Conservation (phyloP, 2,888 invertebrate species). For the Drosophila neoperkinsi region DNA sequence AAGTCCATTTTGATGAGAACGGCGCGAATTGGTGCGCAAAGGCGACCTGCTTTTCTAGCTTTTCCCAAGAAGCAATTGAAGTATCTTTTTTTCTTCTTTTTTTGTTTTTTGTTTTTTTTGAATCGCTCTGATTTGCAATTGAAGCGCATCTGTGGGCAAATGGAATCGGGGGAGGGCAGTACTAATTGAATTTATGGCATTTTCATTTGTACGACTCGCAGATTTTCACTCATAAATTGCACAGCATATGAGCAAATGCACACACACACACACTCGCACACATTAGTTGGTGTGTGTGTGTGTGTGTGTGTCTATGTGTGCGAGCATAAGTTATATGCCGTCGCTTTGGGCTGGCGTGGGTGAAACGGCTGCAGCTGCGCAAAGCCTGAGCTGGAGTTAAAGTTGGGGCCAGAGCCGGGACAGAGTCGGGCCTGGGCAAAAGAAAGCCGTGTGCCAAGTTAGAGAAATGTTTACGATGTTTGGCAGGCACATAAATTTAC, state of each 20-base stretch:
- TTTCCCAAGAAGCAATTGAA: constrained; percentile 2
- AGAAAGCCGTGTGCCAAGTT: constrained; percentile 60
- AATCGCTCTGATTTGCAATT: constrained; percentile 75
- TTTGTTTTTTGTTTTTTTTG: constrained; percentile 27
- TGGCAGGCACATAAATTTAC: constrained; percentile 80
- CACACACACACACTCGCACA: not conserved
- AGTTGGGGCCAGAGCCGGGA: constrained; percentile 4
- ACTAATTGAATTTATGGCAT: constrained; percentile 78
- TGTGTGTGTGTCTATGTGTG: constrained; percentile 10
- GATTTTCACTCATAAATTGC: constrained; percentile 77
- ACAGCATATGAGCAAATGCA: constrained; percentile 53
- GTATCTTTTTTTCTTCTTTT: constrained; percentile 14
- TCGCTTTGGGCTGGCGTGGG: constrained; percentile 73
- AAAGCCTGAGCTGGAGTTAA: constrained; percentile 19
- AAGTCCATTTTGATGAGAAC: constrained; percentile 12
- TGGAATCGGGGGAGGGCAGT: constrained; percentile 15
- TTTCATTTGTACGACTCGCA: constrained; percentile 70
- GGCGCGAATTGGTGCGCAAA: constrained; percentile 66
- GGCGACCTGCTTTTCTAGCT: constrained; percentile 54
- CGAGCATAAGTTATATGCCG: constrained; percentile 61
- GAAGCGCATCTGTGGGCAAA: constrained; percentile 31
- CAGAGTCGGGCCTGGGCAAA: constrained; percentile 35
- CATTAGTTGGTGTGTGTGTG: not conserved
- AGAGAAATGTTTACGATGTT: constrained; percentile 79
- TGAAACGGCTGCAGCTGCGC: constrained; percentile 77